Base-by-base conservation (phyloP, 2,888 invertebrate genomes). In the Drosophila testacea region DNA sequence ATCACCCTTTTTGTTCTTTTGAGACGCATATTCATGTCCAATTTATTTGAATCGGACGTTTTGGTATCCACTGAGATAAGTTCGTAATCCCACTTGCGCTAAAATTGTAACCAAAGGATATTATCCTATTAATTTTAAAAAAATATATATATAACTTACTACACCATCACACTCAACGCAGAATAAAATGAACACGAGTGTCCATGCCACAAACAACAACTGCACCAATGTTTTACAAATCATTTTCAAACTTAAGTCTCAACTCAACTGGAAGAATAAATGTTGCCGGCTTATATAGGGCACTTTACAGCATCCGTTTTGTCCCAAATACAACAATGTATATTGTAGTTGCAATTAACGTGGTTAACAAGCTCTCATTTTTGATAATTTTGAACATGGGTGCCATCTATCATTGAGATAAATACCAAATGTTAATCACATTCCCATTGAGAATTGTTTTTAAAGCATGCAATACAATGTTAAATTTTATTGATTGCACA, bases 81-180 rank as follows among this genome's bases (percentile, higher is more conserved):
- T 7, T 81, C 79, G 13, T 85, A 83, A 2, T 79, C 77, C 86
- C 85, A 83, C 0, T 42, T 57, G 9, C 83, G 78, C 83, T 83
- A 34, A 1, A 34, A n/a, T 41, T 27, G 7, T 2, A 10, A 44
- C 10, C 3, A 3, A 2, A 27, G 36, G 30, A 16, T 46, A 11
- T n/a, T 34, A 32, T 6, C 5, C 32, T 27, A 27, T 2, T 34
- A 11, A 10, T 10, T 10, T 0, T 10, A 10, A 1, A 1, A 6
- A 10, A n/a, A n/a, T n/a, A n/a, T 16, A 13, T 4, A 30, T 32
- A 6, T 32, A 6, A 2, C 32, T 32, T 32, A 32, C 32, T 2
- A 0, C 32, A 7, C 48, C 69, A 27, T 10, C 22, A 41, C 74
- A 74, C 0, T 10, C 41, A 13, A 46, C 13, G 11, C 7, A 34